Percentiles rank a stretch among this genome's conserved stretches.
Conservation (phyloP, 92 coral and sea anemone genomes). For the Virgularia gustaviana region DNA sequence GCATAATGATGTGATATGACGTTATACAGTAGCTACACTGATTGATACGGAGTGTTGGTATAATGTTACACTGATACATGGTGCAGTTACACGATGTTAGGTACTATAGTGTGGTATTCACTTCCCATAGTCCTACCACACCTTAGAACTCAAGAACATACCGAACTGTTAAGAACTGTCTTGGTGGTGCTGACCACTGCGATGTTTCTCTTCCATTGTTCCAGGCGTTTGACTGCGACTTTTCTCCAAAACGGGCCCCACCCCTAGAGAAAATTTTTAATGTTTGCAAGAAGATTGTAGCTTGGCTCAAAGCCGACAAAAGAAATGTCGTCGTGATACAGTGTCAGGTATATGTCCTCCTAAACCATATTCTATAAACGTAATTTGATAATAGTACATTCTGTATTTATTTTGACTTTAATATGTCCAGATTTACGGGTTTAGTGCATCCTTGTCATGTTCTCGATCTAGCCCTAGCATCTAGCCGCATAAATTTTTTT, state of each 20-base stretch:
- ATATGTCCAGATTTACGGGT: background rate
- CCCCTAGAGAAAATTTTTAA: conserved; percentile 78
- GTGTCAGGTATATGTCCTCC: conserved; percentile 68
- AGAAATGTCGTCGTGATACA: conserved; percentile 87
- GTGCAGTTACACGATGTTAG: too few relatives aligned
- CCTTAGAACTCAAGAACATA: too few relatives aligned
- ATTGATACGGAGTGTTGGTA: too few relatives aligned
- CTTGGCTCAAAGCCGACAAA: conserved; percentile 83
- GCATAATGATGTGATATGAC: too few relatives aligned
- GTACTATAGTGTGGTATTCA: too few relatives aligned
- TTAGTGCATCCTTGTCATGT: background rate
- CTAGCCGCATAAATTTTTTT: too few relatives aligned
- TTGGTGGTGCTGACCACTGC: too few relatives aligned
- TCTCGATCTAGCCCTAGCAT: too few relatives aligned
- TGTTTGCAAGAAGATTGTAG: conserved; percentile 74
- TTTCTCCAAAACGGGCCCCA: conserved; percentile 89
- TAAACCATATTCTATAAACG: background rate
- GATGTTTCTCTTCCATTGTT: conserved; percentile 2
- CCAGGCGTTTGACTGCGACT: conserved; percentile 83
- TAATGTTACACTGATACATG: too few relatives aligned
- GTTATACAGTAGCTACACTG: too few relatives aligned
- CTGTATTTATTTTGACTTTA: background rate
- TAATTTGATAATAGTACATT: background rate
- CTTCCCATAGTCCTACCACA: too few relatives aligned
- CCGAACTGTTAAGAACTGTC: too few relatives aligned